Evolutionary conservation across 2,888 invertebrate species (phyloP).

Genomic region (Diloba caeruleocephala): DNA sequence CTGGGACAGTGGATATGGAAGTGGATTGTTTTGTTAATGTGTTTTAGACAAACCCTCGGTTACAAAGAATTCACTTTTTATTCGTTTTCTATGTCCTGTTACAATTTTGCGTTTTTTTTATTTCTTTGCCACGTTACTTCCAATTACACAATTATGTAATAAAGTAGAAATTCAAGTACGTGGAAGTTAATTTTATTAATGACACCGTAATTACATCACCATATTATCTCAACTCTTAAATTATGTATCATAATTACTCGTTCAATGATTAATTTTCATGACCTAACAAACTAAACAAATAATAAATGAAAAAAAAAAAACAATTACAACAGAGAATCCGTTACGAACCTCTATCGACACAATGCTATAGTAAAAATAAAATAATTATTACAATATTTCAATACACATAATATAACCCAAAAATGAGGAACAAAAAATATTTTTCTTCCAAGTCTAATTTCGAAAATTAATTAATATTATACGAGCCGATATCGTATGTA

Average conservation of each 20-base stretch:
- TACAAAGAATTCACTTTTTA: slow-evolving; percentile 88
- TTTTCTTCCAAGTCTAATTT: slow-evolving; percentile 66
- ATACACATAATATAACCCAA: slow-evolving; percentile 67
- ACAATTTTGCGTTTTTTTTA: slow-evolving; percentile 87
- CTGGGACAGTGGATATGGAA: slow-evolving; percentile 22
- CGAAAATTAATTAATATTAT: slow-evolving; percentile 69
- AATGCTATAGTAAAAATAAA: slow-evolving; percentile 73
- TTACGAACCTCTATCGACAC: slow-evolving; percentile 71
- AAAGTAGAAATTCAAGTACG: slow-evolving; percentile 86
- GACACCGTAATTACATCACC: slow-evolving; percentile 84
- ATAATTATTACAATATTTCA: slow-evolving; percentile 67
- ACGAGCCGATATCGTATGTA: slow-evolving; percentile 74
- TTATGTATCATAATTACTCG: slow-evolving; percentile 82
- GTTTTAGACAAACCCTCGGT: slow-evolving; percentile 75
- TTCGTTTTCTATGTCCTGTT: slow-evolving; percentile 86
- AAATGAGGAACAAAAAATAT: slow-evolving; percentile 68
- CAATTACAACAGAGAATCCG: slow-evolving; percentile 74
- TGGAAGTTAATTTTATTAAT: slow-evolving; percentile 87
- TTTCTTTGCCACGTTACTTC: slow-evolving; percentile 82
- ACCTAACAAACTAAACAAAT: slow-evolving; percentile 80
- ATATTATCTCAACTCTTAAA: slow-evolving; percentile 83
- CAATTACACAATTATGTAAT: slow-evolving; percentile 85
- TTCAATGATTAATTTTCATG: slow-evolving; percentile 82
- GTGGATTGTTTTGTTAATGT: slow-evolving; percentile 32
- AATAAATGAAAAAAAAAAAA: slow-evolving; percentile 72